Conservation (phyloP, 2,888 invertebrate genomes). For the Agrypnus murinus region DNA sequence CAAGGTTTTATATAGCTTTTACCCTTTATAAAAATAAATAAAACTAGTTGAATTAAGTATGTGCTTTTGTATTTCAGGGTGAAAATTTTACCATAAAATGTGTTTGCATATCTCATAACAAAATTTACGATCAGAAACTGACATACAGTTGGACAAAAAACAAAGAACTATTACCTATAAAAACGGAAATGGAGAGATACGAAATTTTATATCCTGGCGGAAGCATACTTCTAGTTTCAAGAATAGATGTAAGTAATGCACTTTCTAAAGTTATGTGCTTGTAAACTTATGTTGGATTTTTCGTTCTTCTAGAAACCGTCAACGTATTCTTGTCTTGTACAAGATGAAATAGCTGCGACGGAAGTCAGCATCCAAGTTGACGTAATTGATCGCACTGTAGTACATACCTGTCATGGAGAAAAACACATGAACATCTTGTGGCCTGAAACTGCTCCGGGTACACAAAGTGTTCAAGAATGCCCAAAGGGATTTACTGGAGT, state of each 20-base stretch:
- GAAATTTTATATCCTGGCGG: slow-evolving; percentile 90
- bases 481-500: slow-evolving; percentile 74
- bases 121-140: slow-evolving; percentile 77
- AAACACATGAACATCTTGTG: slow-evolving; percentile 76
- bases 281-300: no score
- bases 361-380: slow-evolving; percentile 80
- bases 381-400: slow-evolving; percentile 76
- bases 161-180: slow-evolving; percentile 81
- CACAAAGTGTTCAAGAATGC: slow-evolving; percentile 79
- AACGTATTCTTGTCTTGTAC: slow-evolving; percentile 84
- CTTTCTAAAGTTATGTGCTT: no score
- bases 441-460: slow-evolving; percentile 84
- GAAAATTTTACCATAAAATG: slow-evolving; percentile 83
- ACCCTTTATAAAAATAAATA: no score
- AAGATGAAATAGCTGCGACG: slow-evolving; percentile 68
- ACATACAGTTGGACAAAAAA: slow-evolving; percentile 92
- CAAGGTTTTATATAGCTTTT: no score
- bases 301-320: slow-evolving; percentile 82
- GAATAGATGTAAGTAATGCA: slow-evolving; percentile 81
- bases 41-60: no score
- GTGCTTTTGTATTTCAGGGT: slow-evolving; percentile 78
- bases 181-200: slow-evolving; percentile 86
- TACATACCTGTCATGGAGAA: slow-evolving; percentile 75
- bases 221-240: slow-evolving; percentile 85
- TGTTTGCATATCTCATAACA: slow-evolving; percentile 79